Conservation (phyloP, 2,113 vertebrate genomes). For the Myotis davidii region DNA sequence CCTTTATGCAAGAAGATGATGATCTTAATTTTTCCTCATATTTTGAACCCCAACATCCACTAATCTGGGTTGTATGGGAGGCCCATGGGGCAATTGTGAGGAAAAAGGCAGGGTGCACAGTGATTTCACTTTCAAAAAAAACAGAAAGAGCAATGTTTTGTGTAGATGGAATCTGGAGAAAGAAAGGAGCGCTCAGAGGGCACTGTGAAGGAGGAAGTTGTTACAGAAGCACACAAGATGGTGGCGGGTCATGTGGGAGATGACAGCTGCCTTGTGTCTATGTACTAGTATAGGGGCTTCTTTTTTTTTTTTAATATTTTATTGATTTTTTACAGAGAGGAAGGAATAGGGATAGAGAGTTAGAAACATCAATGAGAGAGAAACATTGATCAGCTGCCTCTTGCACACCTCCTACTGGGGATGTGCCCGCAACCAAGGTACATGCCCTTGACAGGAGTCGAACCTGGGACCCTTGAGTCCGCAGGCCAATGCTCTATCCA, state of each 20-base stretch:
- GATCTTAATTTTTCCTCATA: not conserved
- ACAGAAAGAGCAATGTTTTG: not conserved
- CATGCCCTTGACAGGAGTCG: no score
- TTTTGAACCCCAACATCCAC: not conserved
- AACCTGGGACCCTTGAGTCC: no score
- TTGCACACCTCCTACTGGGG: no score
- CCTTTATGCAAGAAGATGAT: not conserved
- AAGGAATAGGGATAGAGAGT: no score
- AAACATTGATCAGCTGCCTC: no score
- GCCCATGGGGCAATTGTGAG: not conserved
- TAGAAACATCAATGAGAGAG: no score
- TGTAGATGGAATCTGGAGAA: not conserved
- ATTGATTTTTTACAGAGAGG: no score
- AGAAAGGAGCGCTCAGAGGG: not conserved
- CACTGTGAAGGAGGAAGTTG: not conserved
- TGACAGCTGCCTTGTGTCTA: not conserved
- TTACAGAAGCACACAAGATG: not conserved
- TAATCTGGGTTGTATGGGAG: not conserved
- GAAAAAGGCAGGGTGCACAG: not conserved
- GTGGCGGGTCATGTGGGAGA: accelerated
- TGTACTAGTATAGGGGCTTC: not conserved
- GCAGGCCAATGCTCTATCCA: no score
- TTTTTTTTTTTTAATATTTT: no score
- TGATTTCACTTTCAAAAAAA: not conserved
- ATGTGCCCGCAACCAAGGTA: no score